A percentile compares a stretch with the other conserved stretches of the same genome.
These are phyloP conservation scores for Xylota sylvarum DNA, from an alignment of 2,888 invertebrate species.

Conservation along the genomic window DNA sequence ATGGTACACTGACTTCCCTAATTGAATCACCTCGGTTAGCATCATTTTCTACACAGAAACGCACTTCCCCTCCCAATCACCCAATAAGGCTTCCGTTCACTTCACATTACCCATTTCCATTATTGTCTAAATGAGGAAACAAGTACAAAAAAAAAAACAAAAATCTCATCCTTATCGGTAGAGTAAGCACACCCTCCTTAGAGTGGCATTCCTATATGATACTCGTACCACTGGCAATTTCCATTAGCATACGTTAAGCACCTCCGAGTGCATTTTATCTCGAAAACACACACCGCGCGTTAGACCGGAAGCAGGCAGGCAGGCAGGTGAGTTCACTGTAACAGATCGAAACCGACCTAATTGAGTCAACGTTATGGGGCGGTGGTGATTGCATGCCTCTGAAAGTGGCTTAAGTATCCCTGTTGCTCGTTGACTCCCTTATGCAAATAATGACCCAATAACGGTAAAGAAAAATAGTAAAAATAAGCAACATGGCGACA, in stretches of 20 bases:
- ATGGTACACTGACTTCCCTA: slow-evolving; percentile 26
- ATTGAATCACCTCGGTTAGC: slow-evolving; percentile 44
- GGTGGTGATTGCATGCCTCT: slow-evolving; percentile 38
- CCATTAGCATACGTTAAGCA: slow-evolving; percentile 72
- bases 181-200: slow-evolving; percentile 10
- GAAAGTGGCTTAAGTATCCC: slow-evolving; percentile 53
- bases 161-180: slow-evolving; percentile 56
- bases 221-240: slow-evolving; percentile 13
- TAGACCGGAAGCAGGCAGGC: slow-evolving; percentile 49
- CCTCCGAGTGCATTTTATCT: slow-evolving; percentile 70
- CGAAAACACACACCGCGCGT: slow-evolving; percentile 35
- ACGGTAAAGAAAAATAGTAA: slow-evolving; percentile 28
- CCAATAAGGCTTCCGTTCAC: slow-evolving; percentile 38
- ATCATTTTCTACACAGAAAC: slow-evolving; percentile 26
- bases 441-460: slow-evolving; percentile 76
- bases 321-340: slow-evolving; percentile 56
- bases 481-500: slow-evolving; percentile 63
- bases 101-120: slow-evolving; percentile 69
- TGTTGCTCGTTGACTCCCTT: slow-evolving; percentile 47
- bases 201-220: slow-evolving; percentile 18
- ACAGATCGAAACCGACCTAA: slow-evolving; percentile 72
- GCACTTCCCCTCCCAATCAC: slow-evolving; percentile 6
- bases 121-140: slow-evolving; percentile 62
- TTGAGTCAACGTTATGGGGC: slow-evolving; percentile 65
- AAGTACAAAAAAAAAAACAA: slow-evolving; percentile 32